Base-by-base conservation (phyloP, 2,113 vertebrate species). In the Catharus fuscescens region DNA sequence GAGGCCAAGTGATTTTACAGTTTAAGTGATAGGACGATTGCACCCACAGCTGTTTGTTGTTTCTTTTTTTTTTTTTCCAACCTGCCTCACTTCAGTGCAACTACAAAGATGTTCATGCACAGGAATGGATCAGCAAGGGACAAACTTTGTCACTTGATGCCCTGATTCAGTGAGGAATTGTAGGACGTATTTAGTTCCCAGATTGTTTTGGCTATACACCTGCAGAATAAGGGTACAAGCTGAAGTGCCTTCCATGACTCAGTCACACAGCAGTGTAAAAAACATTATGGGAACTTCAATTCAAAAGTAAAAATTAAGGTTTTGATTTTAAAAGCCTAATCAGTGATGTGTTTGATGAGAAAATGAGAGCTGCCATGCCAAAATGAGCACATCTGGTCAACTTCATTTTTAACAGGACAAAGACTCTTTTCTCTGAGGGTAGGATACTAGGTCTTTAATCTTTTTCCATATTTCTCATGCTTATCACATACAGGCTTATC, bases 391-490 rank as follows among this genome's bases (percentile, higher is more conserved):
- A 97, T 97, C 94, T 96, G 76, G 86, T 90, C 94, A 96, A 93
- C 62, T 97, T 96, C 78, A 50, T 95, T 93, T 93, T 90, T 64
- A 90, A 72, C 26, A 91, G 66, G 88, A 97, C 95, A 97, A 97
- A 98, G 92, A 64, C 73, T 47, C 88, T 96, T 97, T 96, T 97
- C 96, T 96, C 76, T 18, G 10, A 95, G 92, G 95, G 93, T 93
- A 96, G 89, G 88, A 97, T 95, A 91, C 38, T 53, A 72, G 44
- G 66, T 64, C 96, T 97, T 97, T 98, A 97, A 97, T 98, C 96
- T 98, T 98, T 88, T 94, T 92, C 96, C 95, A 74, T 97, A 96
- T 95, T 97, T 96, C 93, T 96, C 93, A 95, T 97, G 95, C 94
- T 97, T 98, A 97, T 97, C 96, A 4, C 61, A 67, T 86, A 79